Evolutionary conservation across 2,888 invertebrate species (phyloP), one percentile per base, ranked within the genome.

Genomic region (Drosophila kanekoi): DNA sequence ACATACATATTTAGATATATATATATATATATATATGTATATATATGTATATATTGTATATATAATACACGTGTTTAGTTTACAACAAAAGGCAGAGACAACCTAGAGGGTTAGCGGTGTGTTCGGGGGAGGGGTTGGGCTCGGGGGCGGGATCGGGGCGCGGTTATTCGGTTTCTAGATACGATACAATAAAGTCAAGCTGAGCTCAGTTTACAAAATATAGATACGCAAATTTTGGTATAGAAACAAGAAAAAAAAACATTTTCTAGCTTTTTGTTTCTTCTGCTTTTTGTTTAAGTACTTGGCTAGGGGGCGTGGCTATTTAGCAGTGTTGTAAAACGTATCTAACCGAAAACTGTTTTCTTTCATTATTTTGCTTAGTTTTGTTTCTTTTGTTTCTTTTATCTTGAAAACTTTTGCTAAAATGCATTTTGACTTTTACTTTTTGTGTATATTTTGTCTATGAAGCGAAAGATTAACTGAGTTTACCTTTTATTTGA

Each of bases 81-180:
- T 82, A 83, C 84, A 83, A 84, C 83, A 74, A 82, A 81, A 85
- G 83, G 84, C 84, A 84, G 79, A 82, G 83, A 85, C 81, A 85
- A 85, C 85, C 85, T 82, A 85, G 81, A 57, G 66, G 83, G 72
- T 74, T 66, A 62, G 71, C 47, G 74, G 66, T 74, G 47, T 70
- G 41, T 72, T 37, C 33, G 13, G 28, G 72, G 35, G 9, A n/a
- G 40, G 40, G 40, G 14, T 18, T 4, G 41, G 16, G 41, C 35
- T 41, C 32, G 28, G 28, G 52, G 45, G 37, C n/a, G n/a, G n/a
- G n/a, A n/a, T n/a, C n/a, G n/a, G n/a, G n/a, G n/a, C n/a, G n/a
- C n/a, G n/a, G n/a, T n/a, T n/a, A n/a, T n/a, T n/a, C n/a, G n/a
- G n/a, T n/a, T n/a, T 40, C 16, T 18, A 45, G 40, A 16, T 41